These are phyloP conservation scores for Hippopotamyrus pictus DNA, from an alignment of 2,797 vertebrate genomes.

Conservation along the genomic window DNA sequence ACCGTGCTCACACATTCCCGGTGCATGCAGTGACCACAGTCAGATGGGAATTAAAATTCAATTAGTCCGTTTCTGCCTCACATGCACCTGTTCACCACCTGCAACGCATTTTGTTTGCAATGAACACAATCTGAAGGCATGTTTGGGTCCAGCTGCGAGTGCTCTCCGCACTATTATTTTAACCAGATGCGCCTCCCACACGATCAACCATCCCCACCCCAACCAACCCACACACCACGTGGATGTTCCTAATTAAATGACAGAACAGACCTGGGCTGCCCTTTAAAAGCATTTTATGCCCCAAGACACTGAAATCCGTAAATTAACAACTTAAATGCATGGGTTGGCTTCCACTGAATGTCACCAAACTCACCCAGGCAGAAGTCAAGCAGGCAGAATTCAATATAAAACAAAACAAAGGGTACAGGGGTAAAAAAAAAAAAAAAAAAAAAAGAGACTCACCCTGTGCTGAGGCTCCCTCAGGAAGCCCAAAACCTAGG, in stretches of 20 bases:
- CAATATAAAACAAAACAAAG: neutral
- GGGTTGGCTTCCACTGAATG: neutral
- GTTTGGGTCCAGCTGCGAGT: neutral
- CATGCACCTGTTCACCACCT: neutral
- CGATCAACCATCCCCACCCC: no score
- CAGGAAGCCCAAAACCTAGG: neutral
- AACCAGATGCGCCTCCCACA: neutral
- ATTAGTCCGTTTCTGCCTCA: neutral
- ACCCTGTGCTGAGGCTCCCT: neutral
- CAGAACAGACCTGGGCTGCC: neutral
- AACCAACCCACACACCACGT: neutral
- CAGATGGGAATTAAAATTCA: neutral
- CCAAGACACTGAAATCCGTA: neutral
- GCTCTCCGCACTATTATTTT: neutral
- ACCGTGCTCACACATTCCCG: neutral
- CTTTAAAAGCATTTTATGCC: conserved; percentile 15
- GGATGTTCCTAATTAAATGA: neutral
- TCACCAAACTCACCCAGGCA: neutral
- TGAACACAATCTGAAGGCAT: neutral
- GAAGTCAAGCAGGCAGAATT: neutral
- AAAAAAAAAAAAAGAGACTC: neutral
- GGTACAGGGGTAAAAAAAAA: no score
- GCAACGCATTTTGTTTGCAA: neutral
- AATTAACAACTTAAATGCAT: conserved; percentile 13
- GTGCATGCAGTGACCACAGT: neutral